Base-by-base conservation (phyloP, 2,797 vertebrate species). In the Tarsius wallacei region DNA sequence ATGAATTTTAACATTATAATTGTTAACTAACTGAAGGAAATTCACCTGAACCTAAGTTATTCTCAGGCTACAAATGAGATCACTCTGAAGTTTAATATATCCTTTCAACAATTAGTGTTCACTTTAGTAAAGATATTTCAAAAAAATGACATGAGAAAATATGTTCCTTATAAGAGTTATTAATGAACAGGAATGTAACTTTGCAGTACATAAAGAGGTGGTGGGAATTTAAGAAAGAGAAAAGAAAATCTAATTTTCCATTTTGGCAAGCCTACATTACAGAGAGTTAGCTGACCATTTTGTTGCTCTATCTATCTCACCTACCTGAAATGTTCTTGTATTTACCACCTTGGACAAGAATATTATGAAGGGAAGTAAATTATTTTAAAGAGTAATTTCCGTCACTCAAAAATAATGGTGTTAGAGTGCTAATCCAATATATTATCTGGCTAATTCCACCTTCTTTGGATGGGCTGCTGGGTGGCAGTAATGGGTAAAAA, bases 21-120 rank as follows among this genome's bases (percentile, higher is more conserved):
- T 53, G 93, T 95, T 61, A 71, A n/a, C 51, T 95, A 42, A 90
- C 8, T 90, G 42, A 94, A 89, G 28, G 16, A 87, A 96, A 70
- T 22, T 88, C 53, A 71, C 16, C 19, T 42, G 22, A 94, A 61
- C 28, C 55, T 92, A 59, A 91, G 26, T 10, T 90, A 59, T n/a
- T 89, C 16, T 94, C 70, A 49, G 21, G 12, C 16, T 90, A 83
- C 57, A 91, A 87, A 68, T 70, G 33, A 86, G 57, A 82, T 21
- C 33, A 63, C 36, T 90, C 71, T 78, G 3, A 95, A 71, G 13
- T 78, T 33, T 14, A 95, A 74, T 57, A 71, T 51, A 36, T 49
- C 21, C 26, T 91, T 96, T 93, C 36, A 95, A 64, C 15, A 64
- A 68, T 49, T 92, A 76, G 7, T n/a, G 91, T 47, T 91, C 17